Conservation (phyloP, 2,113 vertebrate species). For the Melospiza georgiana region DNA sequence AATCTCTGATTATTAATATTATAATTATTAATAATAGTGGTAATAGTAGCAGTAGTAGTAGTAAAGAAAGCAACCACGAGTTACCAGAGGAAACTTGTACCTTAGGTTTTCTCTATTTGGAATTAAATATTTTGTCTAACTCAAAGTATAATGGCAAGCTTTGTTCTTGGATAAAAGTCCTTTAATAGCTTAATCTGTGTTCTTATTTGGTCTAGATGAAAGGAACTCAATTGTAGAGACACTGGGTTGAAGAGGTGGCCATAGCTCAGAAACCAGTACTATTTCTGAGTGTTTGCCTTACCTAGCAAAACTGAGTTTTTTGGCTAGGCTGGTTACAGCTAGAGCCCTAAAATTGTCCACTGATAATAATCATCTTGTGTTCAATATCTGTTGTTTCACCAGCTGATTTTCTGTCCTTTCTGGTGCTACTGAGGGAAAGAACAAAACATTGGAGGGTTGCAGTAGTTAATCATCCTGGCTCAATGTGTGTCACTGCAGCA, state of each 20-base stretch:
- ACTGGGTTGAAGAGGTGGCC: rapidly evolving
- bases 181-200: background rate
- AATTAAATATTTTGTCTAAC: background rate
- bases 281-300: background rate
- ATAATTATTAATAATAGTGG: background rate
- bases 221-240: background rate
- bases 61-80: background rate
- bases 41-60: background rate
- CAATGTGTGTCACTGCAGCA: background rate
- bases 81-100: background rate
- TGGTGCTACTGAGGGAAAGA: background rate
- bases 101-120: background rate
- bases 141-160: background rate
- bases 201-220: background rate
- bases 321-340: background rate
- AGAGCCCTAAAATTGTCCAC: background rate
- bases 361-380: background rate
- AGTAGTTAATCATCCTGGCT: background rate
- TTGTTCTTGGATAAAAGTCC: background rate
- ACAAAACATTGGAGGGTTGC: background rate
- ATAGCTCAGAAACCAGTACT: background rate
- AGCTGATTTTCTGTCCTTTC: background rate
- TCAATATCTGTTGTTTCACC: background rate
- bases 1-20: background rate
- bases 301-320: background rate